A percentile compares a stretch with the other conserved stretches of the same genome.
phyloP scores from a whole-genome alignment of 2,797 vertebrate genomes.

The Sebastes cheni region DNA sequence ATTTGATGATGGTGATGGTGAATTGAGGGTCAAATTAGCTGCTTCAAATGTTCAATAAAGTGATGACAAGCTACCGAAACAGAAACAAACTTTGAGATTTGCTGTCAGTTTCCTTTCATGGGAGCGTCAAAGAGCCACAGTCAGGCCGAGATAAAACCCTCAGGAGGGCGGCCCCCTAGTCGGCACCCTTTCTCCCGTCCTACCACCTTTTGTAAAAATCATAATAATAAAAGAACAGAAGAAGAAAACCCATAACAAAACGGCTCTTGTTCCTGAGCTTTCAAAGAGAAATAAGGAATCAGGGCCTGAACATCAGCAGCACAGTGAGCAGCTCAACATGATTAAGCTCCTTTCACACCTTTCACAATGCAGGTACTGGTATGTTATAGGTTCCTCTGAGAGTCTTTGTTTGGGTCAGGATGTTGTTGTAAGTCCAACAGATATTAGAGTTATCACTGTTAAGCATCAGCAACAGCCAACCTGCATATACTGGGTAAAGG shows the following conservation, averaged over 20 bases:
- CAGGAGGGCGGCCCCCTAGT: background rate
- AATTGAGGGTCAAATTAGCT: background rate
- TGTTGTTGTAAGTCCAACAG: conserved; percentile 58
- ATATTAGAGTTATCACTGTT: conserved; percentile 63
- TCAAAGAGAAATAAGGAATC: conserved; percentile 34
- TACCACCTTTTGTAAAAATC: conserved; percentile 2
- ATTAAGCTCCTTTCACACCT: conserved; percentile 65
- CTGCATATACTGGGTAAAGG: conserved; percentile 40
- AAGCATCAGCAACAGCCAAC: conserved; percentile 59
- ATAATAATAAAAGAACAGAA: conserved; percentile 17
- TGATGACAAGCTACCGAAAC: background rate
- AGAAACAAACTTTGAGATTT: background rate
- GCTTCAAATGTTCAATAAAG: background rate
- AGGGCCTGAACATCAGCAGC: conserved; percentile 27
- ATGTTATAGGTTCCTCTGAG: conserved; percentile 27
- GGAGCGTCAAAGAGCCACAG: background rate
- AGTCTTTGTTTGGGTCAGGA: conserved; percentile 60
- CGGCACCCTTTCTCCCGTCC: background rate
- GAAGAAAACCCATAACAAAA: conserved; percentile 20
- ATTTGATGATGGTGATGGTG: background rate
- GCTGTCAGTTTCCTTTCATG: background rate
- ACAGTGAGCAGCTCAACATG: conserved; percentile 19
- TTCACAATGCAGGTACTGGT: conserved; percentile 65
- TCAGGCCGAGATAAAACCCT: background rate
- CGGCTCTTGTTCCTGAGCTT: conserved; percentile 31